phyloP scores from a whole-genome alignment of 1,140 invertebrate species.

The Cydia pomonella region DNA sequence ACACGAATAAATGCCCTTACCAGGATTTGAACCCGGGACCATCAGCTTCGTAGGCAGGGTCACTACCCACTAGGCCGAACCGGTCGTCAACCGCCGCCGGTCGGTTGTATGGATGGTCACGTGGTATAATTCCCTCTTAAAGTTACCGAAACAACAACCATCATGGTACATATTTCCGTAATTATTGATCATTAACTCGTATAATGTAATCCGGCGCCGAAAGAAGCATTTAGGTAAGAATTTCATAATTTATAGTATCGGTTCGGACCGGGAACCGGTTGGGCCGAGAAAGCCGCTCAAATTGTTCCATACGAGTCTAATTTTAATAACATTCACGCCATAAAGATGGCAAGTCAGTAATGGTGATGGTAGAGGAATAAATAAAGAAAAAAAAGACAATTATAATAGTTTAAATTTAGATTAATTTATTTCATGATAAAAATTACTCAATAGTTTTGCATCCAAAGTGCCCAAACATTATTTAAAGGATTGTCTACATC shows the following conservation, averaged over 20 bases:
- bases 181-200: background rate
- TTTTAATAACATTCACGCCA: constrained; percentile 27
- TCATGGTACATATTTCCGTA: background rate
- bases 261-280: background rate
- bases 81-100: no score
- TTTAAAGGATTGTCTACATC: no score
- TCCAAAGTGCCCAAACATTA: no score
- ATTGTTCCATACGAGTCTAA: constrained; percentile 17
- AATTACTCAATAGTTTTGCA: no score
- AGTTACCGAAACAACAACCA: background rate
- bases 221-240: constrained; percentile 3
- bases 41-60: no score
- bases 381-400: background rate
- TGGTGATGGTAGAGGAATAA: background rate
- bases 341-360: constrained; percentile 2
- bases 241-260: constrained; percentile 22
- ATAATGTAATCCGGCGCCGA: background rate
- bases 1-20: no score
- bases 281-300: background rate
- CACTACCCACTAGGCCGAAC: no score
- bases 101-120: no score
- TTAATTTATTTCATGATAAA: no score
- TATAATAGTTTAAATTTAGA: no score
- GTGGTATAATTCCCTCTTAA: no score
- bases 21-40: no score